phyloP scores from a whole-genome alignment of 2,113 vertebrate species.

The Actinemys pallida region DNA sequence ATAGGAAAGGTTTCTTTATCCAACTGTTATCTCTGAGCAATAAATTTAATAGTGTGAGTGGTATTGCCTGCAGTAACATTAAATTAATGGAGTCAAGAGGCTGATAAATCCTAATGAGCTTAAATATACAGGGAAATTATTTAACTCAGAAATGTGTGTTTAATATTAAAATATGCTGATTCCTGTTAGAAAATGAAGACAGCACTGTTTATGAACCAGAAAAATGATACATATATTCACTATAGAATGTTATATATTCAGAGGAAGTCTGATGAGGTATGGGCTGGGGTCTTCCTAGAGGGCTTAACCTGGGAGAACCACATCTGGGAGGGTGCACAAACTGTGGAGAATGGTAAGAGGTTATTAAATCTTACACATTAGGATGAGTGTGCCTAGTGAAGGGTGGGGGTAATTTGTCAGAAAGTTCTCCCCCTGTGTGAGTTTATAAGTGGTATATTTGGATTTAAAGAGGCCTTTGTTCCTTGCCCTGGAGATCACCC shows the following conservation, averaged over 20 bases:
- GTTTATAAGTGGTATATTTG: too few relatives aligned
- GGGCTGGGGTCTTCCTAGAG: background rate
- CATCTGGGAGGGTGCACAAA: background rate
- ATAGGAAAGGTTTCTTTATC: conserved; percentile 48
- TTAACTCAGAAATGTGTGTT: conserved; percentile 50
- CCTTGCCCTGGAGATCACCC: background rate
- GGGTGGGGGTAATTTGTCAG: fast-evolving
- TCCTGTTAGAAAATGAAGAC: conserved; percentile 38
- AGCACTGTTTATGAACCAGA: conserved; percentile 3
- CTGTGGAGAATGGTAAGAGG: background rate
- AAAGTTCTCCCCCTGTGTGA: too few relatives aligned
- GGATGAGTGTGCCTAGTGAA: background rate
- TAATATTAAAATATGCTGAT: conserved; percentile 64
- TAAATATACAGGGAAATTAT: conserved; percentile 34
- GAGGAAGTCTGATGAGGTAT: fast-evolving
- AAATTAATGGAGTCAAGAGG: conserved; percentile 52
- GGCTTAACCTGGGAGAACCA: background rate
- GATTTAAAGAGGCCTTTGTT: background rate
- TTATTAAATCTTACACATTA: background rate
- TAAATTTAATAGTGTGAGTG: background rate
- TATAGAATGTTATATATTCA: background rate
- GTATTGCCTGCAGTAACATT: conserved; percentile 31
- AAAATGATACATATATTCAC: background rate
- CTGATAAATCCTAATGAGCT: conserved; percentile 58
- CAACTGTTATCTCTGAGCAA: conserved; percentile 55